Evolutionary conservation across 2,888 invertebrate species (phyloP).

Genomic region (Alcis repandata): DNA sequence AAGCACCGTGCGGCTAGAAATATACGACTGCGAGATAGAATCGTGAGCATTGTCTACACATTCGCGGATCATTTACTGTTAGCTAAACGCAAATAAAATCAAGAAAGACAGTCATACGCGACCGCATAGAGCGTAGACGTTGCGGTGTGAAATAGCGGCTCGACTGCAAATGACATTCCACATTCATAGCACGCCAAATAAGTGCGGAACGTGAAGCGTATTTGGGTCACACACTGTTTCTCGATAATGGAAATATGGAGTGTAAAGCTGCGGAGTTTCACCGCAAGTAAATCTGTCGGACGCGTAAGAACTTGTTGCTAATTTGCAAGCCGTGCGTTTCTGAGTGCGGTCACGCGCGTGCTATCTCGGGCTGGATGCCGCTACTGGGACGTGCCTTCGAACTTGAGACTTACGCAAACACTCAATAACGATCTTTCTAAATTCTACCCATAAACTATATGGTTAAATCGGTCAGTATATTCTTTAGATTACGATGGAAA

Average conservation of each 20-base stretch:
- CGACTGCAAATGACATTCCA: conserved; percentile 76
- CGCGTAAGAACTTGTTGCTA: conserved; percentile 72
- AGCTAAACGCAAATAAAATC: conserved; percentile 69
- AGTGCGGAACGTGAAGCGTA: conserved; percentile 62
- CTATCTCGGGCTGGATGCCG: conserved; percentile 71
- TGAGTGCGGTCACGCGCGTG: conserved; percentile 75
- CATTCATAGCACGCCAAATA: conserved; percentile 74
- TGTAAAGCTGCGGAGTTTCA: conserved; percentile 68
- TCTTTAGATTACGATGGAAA: too few species aligned
- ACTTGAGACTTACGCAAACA: conserved; percentile 1
- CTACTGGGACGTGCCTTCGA: conserved; percentile 60
- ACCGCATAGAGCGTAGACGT: conserved; percentile 64
- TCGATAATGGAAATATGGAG: conserved; percentile 72
- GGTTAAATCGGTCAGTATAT: too few species aligned
- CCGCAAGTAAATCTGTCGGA: conserved; percentile 77
- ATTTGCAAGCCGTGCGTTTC: conserved; percentile 79
- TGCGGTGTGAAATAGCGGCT: conserved; percentile 77
- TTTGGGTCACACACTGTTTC: conserved; percentile 81
- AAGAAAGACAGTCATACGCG: conserved; percentile 64
- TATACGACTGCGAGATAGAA: conserved; percentile 60
- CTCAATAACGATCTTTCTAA: not conserved
- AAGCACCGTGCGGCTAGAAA: conserved; percentile 54
- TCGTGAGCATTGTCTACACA: conserved; percentile 50
- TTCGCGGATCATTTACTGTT: conserved; percentile 62
- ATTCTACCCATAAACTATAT: not conserved